A percentile compares a stretch with the other conserved stretches of the same genome.
Conservation (phyloP, 2,888 invertebrate species). For the Macrophya annulata region DNA sequence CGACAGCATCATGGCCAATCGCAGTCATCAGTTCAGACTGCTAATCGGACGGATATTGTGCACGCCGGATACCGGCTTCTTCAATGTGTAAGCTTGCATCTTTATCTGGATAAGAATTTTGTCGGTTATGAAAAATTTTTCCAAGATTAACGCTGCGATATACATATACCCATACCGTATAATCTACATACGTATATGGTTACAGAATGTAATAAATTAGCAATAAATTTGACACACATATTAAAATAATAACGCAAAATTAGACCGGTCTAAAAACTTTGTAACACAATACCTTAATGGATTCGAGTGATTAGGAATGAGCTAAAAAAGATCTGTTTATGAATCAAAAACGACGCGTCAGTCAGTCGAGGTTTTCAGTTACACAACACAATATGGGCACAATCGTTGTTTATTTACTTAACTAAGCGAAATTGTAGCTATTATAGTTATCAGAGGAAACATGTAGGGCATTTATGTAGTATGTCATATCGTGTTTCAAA, state of each 20-base stretch:
- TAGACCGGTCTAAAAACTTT: background rate
- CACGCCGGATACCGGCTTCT: slow-evolving; percentile 69
- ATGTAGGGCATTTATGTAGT: background rate
- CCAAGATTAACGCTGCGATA: background rate
- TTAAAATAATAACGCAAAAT: background rate
- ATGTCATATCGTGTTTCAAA: slow-evolving; percentile 17
- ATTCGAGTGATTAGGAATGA: background rate
- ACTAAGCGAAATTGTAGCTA: background rate
- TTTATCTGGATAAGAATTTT: background rate
- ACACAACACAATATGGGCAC: background rate
- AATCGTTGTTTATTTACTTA: background rate
- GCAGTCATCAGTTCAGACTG: slow-evolving; percentile 68
- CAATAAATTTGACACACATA: background rate
- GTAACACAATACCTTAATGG: slow-evolving; percentile 16
- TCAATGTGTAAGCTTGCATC: slow-evolving; percentile 71
- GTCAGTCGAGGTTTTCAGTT: slow-evolving; percentile 11
- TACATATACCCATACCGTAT: no score
- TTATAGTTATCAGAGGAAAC: background rate
- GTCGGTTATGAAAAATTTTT: background rate
- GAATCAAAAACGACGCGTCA: background rate
- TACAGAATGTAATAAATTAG: background rate
- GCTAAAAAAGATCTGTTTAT: background rate
- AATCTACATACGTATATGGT: background rate
- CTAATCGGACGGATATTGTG: slow-evolving; percentile 70
- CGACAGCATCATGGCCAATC: slow-evolving; percentile 61